Percentiles rank a stretch among this genome's conserved stretches.
Conservation (phyloP, 2,797 vertebrate genomes). For the Poecilia wingei region DNA sequence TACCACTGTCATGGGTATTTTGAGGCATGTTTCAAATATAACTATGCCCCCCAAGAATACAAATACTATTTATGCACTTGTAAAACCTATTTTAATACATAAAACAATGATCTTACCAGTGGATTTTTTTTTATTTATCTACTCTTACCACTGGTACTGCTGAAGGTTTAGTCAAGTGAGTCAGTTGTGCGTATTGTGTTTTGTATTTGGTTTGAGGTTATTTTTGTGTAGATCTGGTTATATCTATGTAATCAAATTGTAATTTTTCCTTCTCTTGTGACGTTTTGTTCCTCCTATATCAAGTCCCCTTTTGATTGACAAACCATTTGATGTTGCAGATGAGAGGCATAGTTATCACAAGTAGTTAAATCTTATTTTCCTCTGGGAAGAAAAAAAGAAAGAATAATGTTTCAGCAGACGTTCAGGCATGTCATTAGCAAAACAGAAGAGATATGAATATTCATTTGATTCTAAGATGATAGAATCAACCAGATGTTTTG, state of each 20-base stretch:
- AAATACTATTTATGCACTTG: slow-evolving; percentile 62
- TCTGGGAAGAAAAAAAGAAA: slow-evolving; percentile 12
- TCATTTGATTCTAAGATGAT: slow-evolving; percentile 33
- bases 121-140: slow-evolving; percentile 34
- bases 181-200: slow-evolving; percentile 50
- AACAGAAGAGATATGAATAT: slow-evolving; percentile 46
- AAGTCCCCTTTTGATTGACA: not conserved
- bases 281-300: not conserved
- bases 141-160: slow-evolving; percentile 38
- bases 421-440: slow-evolving; percentile 44
- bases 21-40: slow-evolving; percentile 47
- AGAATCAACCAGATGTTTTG: slow-evolving; percentile 24
- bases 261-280: not conserved
- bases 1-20: slow-evolving; percentile 45
- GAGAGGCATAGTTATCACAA: slow-evolving; percentile 52
- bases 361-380: slow-evolving; percentile 35
- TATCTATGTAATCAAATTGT: slow-evolving; percentile 37
- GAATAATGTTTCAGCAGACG: slow-evolving; percentile 31
- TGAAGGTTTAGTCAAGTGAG: slow-evolving; percentile 49
- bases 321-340: slow-evolving; percentile 41
- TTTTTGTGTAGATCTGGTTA: slow-evolving; percentile 34
- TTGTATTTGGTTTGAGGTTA: slow-evolving; percentile 56
- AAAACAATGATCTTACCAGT: slow-evolving; percentile 30
- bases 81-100: slow-evolving; percentile 42
- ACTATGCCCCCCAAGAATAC: slow-evolving; percentile 36